Evolutionary conservation across 2,797 vertebrate species (phyloP), one percentile per base, ranked within the genome.

Genomic region (Columba guinea): DNA sequence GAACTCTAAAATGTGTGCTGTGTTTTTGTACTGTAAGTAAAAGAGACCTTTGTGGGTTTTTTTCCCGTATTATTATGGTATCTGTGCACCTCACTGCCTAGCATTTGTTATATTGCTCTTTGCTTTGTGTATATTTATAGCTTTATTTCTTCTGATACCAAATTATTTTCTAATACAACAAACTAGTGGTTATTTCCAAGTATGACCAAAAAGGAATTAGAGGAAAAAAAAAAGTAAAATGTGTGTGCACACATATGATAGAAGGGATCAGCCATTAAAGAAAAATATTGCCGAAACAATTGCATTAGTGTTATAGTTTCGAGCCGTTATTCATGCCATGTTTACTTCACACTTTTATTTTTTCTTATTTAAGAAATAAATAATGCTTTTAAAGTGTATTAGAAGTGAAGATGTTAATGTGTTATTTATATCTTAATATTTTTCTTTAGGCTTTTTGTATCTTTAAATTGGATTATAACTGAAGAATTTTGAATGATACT

Each of bases 401-500:
- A 75, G 39, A 81, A 74, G 16, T 77, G 80, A 80, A 79, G 8
- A 49, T 59, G 27, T 75, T 88, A 56, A 83, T 37, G 19, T 75
- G 18, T 64, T 90, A 41, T 59, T 87, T 73, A 24, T 56, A 60
- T 51, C 12, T 81, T 60, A 88, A 26, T 70, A 37, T 86, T 84
- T 91, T 83, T 75, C 39, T 62, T 86, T 44, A 46, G 41, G 35
- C 13, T 53, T 88, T 87, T 84, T 62, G 1, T 86, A 46, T 75
- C 41, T 89, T 91, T 89, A 90, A 94, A 93, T 81, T 86, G 65
- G 39, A 67, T 94, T 95, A 67, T 82, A 65, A 63, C 26, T 65
- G 73, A 64, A 26, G 76, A 76, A 75, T 82, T 95, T 73, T 65
- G 48, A 90, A 44, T 81, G 2, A 56, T 63, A 30, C 21, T 93